A percentile compares a stretch with the other conserved stretches of the same genome.
Evolutionary conservation across 2,888 invertebrate genomes (phyloP).

Genomic region (Allygus modestus): DNA sequence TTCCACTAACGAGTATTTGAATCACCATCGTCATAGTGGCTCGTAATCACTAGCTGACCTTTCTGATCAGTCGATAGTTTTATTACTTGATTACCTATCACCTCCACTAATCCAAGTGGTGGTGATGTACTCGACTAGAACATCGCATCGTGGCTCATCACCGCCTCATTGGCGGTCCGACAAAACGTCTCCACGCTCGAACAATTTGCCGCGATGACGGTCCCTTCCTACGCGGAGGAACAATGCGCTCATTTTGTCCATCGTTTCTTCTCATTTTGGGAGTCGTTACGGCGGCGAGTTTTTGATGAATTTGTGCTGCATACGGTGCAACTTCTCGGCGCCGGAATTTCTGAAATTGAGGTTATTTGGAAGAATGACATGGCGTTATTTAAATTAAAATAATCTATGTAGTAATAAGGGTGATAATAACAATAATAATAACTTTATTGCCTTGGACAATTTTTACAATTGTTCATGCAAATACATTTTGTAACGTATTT

Average conservation of each 20-base stretch:
- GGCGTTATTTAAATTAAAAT: neutral
- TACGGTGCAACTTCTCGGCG: conserved; percentile 33
- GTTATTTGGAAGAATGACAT: neutral
- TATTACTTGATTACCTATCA: no score
- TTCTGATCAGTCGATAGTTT: no score
- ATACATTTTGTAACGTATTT: no score
- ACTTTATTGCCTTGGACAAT: no score
- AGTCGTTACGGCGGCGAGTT: conserved; percentile 30
- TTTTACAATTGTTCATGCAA: no score
- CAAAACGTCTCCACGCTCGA: conserved; percentile 6
- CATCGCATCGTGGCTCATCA: conserved; percentile 1
- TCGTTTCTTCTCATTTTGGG: conserved; percentile 11
- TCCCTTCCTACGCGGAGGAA: neutral
- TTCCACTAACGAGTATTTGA: no score
- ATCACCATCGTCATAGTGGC: no score
- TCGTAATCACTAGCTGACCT: no score
- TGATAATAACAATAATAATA: no score
- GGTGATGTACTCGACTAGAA: no score
- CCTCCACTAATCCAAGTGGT: no score
- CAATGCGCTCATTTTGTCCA: conserved; percentile 37
- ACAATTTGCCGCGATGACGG: conserved; percentile 34
- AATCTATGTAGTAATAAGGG: neutral
- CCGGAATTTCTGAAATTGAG: conserved; percentile 2
- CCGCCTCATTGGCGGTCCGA: neutral
- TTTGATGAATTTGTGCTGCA: conserved; percentile 42